phyloP scores from a whole-genome alignment of 2,797 vertebrate species.

The Smutsia temminckii region DNA sequence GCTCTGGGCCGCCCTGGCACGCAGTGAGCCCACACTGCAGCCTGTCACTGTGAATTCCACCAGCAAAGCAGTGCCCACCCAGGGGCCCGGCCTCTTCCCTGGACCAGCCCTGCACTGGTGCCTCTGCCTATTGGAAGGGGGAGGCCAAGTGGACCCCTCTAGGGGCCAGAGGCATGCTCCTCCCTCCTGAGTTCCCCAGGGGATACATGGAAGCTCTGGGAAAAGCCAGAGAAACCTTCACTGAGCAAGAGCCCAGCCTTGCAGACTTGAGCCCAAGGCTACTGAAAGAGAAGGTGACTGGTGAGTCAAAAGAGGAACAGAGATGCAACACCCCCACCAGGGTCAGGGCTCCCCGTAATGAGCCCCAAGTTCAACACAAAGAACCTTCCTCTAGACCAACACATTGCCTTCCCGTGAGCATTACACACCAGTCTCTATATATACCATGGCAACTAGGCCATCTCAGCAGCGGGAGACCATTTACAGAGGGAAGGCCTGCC shows the following conservation, averaged over 20 bases:
- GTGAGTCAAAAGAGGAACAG: not conserved
- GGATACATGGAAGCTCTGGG: rapidly evolving
- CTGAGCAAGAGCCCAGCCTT: not conserved
- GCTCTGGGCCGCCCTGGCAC: not conserved
- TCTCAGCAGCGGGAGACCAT: rapidly evolving
- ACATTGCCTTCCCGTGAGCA: rapidly evolving
- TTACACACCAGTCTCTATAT: not conserved
- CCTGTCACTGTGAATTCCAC: not conserved
- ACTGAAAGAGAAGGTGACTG: not conserved
- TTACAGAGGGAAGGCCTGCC: not conserved
- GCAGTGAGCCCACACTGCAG: rapidly evolving
- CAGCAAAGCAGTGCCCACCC: not conserved
- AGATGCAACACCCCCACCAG: rapidly evolving
- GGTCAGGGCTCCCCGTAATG: rapidly evolving
- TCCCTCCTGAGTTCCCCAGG: not conserved
- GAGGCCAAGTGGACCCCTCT: not conserved
- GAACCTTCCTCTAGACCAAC: not conserved
- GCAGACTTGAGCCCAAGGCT: not conserved
- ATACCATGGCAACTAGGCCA: not conserved
- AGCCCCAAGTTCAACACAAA: rapidly evolving
- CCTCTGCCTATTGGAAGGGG: too few species aligned
- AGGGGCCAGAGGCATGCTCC: not conserved
- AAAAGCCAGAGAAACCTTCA: not conserved
- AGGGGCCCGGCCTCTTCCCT: not conserved
- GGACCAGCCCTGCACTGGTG: not conserved